These are phyloP conservation scores for Hylomyscus alleni DNA, from an alignment of 2,797 vertebrate species.

Conservation along the genomic window DNA sequence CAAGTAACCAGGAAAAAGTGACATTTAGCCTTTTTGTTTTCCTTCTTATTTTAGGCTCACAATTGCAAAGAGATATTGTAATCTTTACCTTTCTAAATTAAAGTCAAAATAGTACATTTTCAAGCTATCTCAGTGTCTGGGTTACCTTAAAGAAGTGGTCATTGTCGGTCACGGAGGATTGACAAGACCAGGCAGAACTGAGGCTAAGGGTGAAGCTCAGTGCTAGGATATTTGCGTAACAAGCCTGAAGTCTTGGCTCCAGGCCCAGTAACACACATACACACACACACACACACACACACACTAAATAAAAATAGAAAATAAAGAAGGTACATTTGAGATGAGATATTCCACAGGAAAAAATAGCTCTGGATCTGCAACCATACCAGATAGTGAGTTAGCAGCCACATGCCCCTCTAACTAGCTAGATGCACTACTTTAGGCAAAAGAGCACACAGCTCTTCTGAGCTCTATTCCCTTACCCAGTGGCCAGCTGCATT, in stretches of 20 bases:
- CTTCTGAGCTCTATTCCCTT: neutral
- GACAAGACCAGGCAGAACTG: neutral
- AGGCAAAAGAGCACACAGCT: neutral
- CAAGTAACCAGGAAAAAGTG: conserved; percentile 75
- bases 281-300: neutral
- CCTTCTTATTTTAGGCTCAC: conserved; percentile 47
- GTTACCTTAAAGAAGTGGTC: neutral
- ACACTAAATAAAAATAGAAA: neutral
- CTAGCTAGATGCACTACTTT: neutral
- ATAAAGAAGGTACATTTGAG: neutral
- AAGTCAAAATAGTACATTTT: conserved; percentile 44
- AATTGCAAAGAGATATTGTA: conserved; percentile 57
- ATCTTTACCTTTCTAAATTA: conserved; percentile 47
- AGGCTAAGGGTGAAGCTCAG: too few species aligned
- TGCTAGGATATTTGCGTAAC: neutral
- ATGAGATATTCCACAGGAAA: neutral
- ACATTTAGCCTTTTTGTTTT: conserved; percentile 49
- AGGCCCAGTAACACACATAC: neutral
- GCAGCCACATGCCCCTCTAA: neutral
- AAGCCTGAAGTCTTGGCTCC: neutral
- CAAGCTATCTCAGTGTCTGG: neutral
- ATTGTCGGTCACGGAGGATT: neutral
- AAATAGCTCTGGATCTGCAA: neutral
- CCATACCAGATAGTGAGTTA: neutral
- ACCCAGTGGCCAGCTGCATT: neutral